A percentile compares a stretch with the other conserved stretches of the same genome.
Evolutionary conservation across 2,888 invertebrate genomes (phyloP).

Genomic region (Cryptosula pallasiana): DNA sequence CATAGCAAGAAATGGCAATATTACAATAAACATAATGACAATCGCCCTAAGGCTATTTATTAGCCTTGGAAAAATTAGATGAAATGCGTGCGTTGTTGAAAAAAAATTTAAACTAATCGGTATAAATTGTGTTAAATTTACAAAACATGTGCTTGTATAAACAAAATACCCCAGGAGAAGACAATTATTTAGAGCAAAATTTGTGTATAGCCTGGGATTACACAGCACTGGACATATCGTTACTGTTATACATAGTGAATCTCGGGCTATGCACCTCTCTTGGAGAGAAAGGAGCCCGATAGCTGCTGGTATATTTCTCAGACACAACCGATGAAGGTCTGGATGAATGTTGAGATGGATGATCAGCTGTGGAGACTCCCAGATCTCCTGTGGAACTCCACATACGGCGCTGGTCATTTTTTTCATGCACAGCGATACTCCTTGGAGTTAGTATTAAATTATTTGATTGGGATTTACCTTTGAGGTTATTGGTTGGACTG

Average conservation of each 20-base stretch:
- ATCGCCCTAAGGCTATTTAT: too few species aligned
- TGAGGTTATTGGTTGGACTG: not conserved
- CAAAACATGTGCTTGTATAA: too few species aligned
- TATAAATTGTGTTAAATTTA: too few species aligned
- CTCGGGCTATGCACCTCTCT: not conserved
- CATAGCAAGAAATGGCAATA: too few species aligned
- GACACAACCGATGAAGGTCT: not conserved
- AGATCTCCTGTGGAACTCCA: not conserved
- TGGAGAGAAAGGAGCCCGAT: not conserved
- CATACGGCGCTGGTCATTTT: not conserved
- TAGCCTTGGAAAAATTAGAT: too few species aligned
- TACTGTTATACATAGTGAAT: not conserved
- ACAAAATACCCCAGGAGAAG: too few species aligned
- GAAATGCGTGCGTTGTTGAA: too few species aligned
- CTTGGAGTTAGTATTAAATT: not conserved
- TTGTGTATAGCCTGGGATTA: conserved; percentile 78
- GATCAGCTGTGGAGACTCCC: not conserved
- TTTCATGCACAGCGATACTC: not conserved
- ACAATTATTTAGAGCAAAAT: too few species aligned
- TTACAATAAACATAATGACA: too few species aligned
- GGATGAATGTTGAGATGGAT: not conserved
- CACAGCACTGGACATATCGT: not conserved
- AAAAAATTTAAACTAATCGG: too few species aligned
- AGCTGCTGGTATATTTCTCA: not conserved
- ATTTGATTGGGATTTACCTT: not conserved